Percentiles rank a stretch among this genome's conserved stretches.
These are phyloP conservation scores for Drosophila macrothrix DNA, from an alignment of 2,888 invertebrate genomes.

Conservation along the genomic window DNA sequence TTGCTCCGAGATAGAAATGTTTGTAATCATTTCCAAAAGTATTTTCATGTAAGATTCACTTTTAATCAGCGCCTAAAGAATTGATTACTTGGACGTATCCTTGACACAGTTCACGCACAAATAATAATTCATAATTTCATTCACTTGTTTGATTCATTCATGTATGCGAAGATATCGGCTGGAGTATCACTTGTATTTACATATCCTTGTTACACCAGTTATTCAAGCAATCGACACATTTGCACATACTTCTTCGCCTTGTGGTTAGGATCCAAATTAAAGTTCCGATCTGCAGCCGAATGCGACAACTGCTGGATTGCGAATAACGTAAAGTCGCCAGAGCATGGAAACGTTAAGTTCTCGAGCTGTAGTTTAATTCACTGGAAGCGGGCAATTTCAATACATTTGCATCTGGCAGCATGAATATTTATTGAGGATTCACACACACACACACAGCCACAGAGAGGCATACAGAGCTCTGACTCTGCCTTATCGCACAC, in stretches of 20 bases:
- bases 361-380: slow-evolving; percentile 65
- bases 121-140: slow-evolving; percentile 5
- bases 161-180: not conserved
- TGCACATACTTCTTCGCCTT: slow-evolving; percentile 70
- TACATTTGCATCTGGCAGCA: slow-evolving; percentile 75
- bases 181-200: not conserved
- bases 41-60: not conserved
- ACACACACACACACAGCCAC: slow-evolving; percentile 34
- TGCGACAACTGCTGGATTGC: slow-evolving; percentile 85
- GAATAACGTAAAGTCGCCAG: slow-evolving; percentile 80
- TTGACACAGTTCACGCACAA: slow-evolving; percentile 16
- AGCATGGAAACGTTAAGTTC: slow-evolving; percentile 69
- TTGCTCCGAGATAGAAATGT: not conserved
- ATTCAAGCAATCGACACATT: not conserved
- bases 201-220: slow-evolving; percentile 30
- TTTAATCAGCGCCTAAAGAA: not conserved
- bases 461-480: slow-evolving; percentile 16
- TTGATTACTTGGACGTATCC: slow-evolving; percentile 8
- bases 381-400: slow-evolving; percentile 66
- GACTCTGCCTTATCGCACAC: slow-evolving; percentile 51
- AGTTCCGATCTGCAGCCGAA: slow-evolving; percentile 82
- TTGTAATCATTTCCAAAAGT: not conserved
- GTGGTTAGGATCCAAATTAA: slow-evolving; percentile 51
- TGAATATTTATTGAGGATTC: slow-evolving; percentile 79
- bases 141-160: slow-evolving; percentile 11